Conservation (phyloP, 2,888 invertebrate genomes). For the Serripes groenlandicus region DNA sequence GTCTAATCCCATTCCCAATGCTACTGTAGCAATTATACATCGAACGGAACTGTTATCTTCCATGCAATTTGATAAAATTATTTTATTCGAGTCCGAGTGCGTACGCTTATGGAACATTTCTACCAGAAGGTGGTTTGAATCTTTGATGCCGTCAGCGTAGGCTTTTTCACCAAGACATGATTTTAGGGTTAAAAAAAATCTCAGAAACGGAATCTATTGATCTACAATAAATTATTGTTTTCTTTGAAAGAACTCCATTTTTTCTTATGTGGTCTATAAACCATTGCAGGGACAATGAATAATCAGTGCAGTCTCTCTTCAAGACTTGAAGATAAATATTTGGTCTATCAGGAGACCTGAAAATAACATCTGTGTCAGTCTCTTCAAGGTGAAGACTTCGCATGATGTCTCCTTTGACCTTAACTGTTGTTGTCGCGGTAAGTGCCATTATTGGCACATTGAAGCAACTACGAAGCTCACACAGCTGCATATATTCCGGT, state of each 20-base stretch:
- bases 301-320: constrained; percentile 19
- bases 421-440: constrained; percentile 49
- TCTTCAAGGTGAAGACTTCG: constrained; percentile 32
- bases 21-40: constrained; percentile 54
- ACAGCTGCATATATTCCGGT: constrained; percentile 41
- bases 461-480: constrained; percentile 44
- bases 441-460: constrained; percentile 41
- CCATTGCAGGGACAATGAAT: constrained; percentile 25
- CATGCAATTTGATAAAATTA: constrained; percentile 41
- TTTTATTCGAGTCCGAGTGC: constrained; percentile 47
- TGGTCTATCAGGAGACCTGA: constrained; percentile 24
- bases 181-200: constrained; percentile 48
- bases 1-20: constrained; percentile 61
- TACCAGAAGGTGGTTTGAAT: no score
- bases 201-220: constrained; percentile 59
- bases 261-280: constrained; percentile 40
- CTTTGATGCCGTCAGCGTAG: constrained; percentile 43
- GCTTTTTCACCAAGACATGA: constrained; percentile 35
- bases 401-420: constrained; percentile 51
- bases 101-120: constrained; percentile 66
- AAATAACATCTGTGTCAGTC: constrained; percentile 35
- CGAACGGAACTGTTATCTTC: constrained; percentile 35
- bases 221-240: constrained; percentile 57
- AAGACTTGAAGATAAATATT: constrained; percentile 36
- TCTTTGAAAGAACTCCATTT: constrained; percentile 32